Conservation (phyloP, 2,888 invertebrate genomes). For the Stenichneumon culpator region DNA sequence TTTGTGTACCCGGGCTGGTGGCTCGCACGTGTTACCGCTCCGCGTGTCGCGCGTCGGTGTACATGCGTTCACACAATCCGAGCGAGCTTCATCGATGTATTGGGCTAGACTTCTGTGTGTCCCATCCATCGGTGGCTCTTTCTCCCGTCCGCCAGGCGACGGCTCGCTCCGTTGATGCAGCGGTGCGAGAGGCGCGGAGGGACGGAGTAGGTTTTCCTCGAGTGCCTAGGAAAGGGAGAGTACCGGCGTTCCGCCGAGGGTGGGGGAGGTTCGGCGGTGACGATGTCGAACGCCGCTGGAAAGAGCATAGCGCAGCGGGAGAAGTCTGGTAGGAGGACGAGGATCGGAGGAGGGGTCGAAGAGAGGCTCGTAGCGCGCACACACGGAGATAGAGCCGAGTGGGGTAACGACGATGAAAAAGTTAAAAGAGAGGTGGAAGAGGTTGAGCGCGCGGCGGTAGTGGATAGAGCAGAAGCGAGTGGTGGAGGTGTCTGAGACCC, state of each 20-base stretch:
- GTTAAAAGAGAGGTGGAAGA: slow-evolving; percentile 24
- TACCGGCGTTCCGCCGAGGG: slow-evolving; percentile 69
- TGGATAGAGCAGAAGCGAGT: slow-evolving; percentile 34
- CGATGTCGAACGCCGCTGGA: slow-evolving; percentile 49
- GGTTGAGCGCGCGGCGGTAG: slow-evolving; percentile 28
- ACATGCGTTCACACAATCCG: slow-evolving; percentile 14
- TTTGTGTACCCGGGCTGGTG: slow-evolving; percentile 16
- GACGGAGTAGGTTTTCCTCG: slow-evolving; percentile 59
- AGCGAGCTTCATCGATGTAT: slow-evolving; percentile 23
- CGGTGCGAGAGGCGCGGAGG: slow-evolving; percentile 71
- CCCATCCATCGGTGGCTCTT: slow-evolving; percentile 12
- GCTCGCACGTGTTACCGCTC: slow-evolving; percentile 41
- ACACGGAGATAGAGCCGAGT: slow-evolving; percentile 53
- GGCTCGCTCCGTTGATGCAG: slow-evolving; percentile 82
- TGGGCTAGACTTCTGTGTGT: slow-evolving; percentile 28
- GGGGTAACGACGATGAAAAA: slow-evolving; percentile 60
- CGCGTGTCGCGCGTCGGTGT: slow-evolving; percentile 19
- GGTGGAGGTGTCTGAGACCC: slow-evolving; percentile 46
- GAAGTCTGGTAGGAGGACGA: slow-evolving; percentile 58
- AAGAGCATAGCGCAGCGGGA: slow-evolving; percentile 42
- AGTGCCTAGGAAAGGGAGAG: slow-evolving; percentile 77
- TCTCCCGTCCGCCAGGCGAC: slow-evolving; percentile 74
- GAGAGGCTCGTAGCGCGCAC: slow-evolving; percentile 24
- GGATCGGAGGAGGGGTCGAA: slow-evolving; percentile 45
- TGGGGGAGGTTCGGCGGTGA: slow-evolving; percentile 64